Evolutionary conservation across 2,797 vertebrate genomes (phyloP), one percentile per base, ranked within the genome.

Genomic region (Typhlichthys eigenmanni): DNA sequence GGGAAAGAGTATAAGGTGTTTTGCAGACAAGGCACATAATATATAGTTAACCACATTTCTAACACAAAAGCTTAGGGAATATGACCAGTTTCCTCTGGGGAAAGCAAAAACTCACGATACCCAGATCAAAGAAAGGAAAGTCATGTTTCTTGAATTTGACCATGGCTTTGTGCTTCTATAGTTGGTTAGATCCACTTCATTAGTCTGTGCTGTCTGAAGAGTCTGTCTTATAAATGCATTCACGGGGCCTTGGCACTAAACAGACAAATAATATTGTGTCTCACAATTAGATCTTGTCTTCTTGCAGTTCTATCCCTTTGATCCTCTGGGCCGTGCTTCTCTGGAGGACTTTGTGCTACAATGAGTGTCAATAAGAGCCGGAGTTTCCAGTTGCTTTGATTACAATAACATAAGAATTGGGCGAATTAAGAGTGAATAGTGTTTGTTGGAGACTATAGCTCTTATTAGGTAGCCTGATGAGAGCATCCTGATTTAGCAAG

Each of bases 391-490:
- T 66, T 69, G 59, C 24, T 29, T 68, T 32, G 66, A 50, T 81
- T 75, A 77, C 86, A 86, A 72, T 69, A 75, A 80, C 70, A 71
- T 66, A 46, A 67, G 60, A 71, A 81, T 60, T 69, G 71, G 64
- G 24, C 75, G 58, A 69, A 70, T 9, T 43, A 43, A 9, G 38
- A 43, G 38, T 43, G 38, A 43, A 43, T 43, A 43, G 38, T 8
- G 9, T 43, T 43, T 43, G 38, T 43, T 43, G 38, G 8, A 43
- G 38, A 43, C 38, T 9, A 29, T 29, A 43, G 38, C 7, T 43
- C 38, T 7, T 43, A 43, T 43, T 43, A 8, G 38, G 38, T 43
- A 43, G 38, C 38, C 38, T 43, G 38, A 43, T 9, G 10, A 43
- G 38, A 43, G 7, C 38, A 43, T 43, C 38, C 38, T 43, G 38